Percentiles rank a stretch among this genome's conserved stretches.
These are phyloP conservation scores for Acipenser transmontanus DNA, from an alignment of 2,797 vertebrate genomes.

Conservation along the genomic window DNA sequence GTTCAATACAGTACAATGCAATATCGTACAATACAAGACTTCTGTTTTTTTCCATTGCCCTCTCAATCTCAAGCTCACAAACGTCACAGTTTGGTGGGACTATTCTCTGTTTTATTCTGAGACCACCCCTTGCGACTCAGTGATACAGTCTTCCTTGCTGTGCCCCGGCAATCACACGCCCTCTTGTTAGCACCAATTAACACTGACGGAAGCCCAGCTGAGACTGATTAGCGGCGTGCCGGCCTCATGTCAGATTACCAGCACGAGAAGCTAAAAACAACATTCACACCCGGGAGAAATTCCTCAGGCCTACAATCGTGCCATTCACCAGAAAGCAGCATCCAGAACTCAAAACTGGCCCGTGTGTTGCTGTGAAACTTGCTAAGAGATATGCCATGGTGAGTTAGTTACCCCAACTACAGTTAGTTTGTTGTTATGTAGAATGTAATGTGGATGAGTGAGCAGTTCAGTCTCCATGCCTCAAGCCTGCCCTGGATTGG, in stretches of 20 bases:
- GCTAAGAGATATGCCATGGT: too few relatives aligned
- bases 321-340: constrained; percentile 23
- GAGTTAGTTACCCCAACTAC: too few relatives aligned
- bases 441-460: too few relatives aligned
- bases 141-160: constrained; percentile 24
- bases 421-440: too few relatives aligned
- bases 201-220: constrained; percentile 33
- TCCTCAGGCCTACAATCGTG: constrained; percentile 16
- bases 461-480: too few relatives aligned
- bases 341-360: constrained; percentile 16
- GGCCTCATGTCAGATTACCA: constrained; percentile 20
- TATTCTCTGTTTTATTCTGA: constrained; percentile 4
- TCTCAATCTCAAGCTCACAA: neutral
- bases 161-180: constrained; percentile 23
- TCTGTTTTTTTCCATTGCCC: too few relatives aligned
- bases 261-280: constrained; percentile 30
- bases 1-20: too few relatives aligned
- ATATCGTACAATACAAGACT: too few relatives aligned
- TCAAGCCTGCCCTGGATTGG: too few relatives aligned
- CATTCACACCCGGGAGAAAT: constrained; percentile 12
- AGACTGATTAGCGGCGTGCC: constrained; percentile 24
- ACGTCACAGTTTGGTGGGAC: constrained; percentile 27
- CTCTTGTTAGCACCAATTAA: constrained; percentile 33
- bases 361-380: too few relatives aligned
- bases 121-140: neutral